These are phyloP conservation scores for Meriones psammophilus DNA, from an alignment of 2,797 vertebrate species.

Conservation along the genomic window DNA sequence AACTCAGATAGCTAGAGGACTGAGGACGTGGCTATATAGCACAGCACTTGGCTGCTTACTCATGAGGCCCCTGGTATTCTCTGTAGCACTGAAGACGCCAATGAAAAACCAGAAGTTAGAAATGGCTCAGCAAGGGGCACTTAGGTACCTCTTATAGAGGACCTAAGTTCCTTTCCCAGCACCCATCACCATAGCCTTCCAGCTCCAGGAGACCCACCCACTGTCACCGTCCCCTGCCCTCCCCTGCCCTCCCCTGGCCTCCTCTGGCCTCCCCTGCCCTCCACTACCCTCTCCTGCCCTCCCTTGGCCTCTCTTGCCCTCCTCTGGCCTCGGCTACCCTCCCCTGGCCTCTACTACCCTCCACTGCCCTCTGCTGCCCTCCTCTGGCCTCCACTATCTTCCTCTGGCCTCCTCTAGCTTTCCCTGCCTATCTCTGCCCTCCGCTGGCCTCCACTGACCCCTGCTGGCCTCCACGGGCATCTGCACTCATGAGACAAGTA, in stretches of 20 bases:
- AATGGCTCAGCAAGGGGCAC: not conserved
- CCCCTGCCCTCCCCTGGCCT: not conserved
- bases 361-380: too few relatives aligned
- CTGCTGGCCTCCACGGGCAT: not conserved
- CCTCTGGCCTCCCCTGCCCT: not conserved
- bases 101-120: not conserved
- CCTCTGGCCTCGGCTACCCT: too few relatives aligned
- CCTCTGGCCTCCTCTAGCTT: not conserved
- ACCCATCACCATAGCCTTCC: not conserved
- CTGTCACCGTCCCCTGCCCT: not conserved
- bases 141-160: not conserved
- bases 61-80: not conserved
- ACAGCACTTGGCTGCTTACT: not conserved
- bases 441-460: too few relatives aligned
- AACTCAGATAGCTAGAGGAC: not conserved
- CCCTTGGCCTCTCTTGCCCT: not conserved
- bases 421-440: not conserved
- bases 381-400: not conserved
- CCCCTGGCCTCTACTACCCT: too few relatives aligned
- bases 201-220: not conserved
- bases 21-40: not conserved
- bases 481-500: not conserved
- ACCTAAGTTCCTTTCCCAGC: not conserved
- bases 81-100: not conserved
- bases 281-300: not conserved